Evolutionary conservation across 2,888 invertebrate genomes (phyloP).

Genomic region (Himalopsyche tibetana): DNA sequence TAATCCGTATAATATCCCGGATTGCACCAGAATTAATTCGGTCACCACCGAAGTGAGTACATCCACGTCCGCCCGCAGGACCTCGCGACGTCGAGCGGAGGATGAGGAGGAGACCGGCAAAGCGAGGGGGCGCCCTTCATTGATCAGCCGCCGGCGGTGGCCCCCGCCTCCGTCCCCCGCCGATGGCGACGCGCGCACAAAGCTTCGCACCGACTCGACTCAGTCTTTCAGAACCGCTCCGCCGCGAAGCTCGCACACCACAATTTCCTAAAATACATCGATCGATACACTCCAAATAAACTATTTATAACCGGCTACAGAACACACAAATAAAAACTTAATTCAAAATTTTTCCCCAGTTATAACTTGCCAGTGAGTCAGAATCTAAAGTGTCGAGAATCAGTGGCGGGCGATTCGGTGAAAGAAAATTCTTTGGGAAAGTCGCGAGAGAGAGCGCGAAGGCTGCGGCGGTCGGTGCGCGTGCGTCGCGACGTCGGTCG

Average conservation of each 20-base stretch:
- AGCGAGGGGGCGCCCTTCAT: slow-evolving; percentile 42
- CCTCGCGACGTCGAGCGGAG: background rate
- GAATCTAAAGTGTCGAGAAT: slow-evolving; percentile 5
- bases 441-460: slow-evolving; percentile 39
- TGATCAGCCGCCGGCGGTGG: slow-evolving; percentile 36
- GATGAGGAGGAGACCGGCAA: slow-evolving; percentile 29
- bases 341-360: background rate
- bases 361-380: background rate
- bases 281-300: slow-evolving; percentile 36
- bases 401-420: slow-evolving; percentile 56
- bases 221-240: slow-evolving; percentile 38
- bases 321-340: background rate
- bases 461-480: slow-evolving; percentile 49
- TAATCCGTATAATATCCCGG: slow-evolving; percentile 22
- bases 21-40: slow-evolving; percentile 38
- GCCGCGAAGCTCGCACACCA: slow-evolving; percentile 22
- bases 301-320: slow-evolving; percentile 20
- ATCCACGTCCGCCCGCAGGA: slow-evolving; percentile 37
- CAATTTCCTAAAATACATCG: slow-evolving; percentile 28
- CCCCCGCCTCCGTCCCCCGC: slow-evolving; percentile 42
- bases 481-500: slow-evolving; percentile 56
- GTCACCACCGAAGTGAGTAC: slow-evolving; percentile 11
- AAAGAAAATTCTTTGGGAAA: slow-evolving; percentile 54
- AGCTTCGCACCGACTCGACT: slow-evolving; percentile 31
- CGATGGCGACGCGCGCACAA: background rate